These are phyloP conservation scores for Baronia brevicornis DNA, from an alignment of 2,888 invertebrate species.

Conservation along the genomic window DNA sequence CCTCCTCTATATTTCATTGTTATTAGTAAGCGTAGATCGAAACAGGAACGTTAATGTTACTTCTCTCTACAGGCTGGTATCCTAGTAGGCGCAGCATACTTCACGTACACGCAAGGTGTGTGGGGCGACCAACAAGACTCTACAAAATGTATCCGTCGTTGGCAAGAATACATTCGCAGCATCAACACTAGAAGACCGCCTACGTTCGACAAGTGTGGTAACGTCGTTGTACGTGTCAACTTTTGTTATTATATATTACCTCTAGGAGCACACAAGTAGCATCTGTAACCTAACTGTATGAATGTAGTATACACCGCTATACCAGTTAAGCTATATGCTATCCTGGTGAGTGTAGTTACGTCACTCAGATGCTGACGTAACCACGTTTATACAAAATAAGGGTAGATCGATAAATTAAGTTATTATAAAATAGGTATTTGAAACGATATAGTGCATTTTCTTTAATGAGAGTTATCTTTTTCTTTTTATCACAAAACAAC, in stretches of 20 bases:
- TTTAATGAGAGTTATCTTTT: too few species aligned
- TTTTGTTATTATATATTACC: not conserved
- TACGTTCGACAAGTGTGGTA: conserved; percentile 53
- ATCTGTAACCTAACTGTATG: too few species aligned
- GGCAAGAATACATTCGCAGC: conserved; percentile 60
- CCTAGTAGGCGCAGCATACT: conserved; percentile 59
- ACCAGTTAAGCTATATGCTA: conserved; percentile 18
- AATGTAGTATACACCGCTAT: too few species aligned
- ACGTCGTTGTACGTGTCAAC: conserved; percentile 48
- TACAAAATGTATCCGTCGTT: conserved; percentile 57
- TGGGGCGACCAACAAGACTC: conserved; percentile 65
- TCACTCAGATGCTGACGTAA: not conserved
- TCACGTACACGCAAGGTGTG: conserved; percentile 64
- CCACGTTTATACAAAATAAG: not conserved
- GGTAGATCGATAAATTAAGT: too few species aligned
- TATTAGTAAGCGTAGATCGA: conserved; percentile 34
- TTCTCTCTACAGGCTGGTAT: conserved; percentile 51
- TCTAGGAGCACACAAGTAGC: too few species aligned
- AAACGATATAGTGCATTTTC: too few species aligned
- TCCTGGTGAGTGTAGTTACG: conserved; percentile 9
- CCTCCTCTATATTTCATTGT: conserved; percentile 44
- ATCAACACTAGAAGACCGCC: conserved; percentile 61
- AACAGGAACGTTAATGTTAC: conserved; percentile 9
- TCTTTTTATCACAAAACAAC: too few species aligned
- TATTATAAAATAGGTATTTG: too few species aligned